Evolutionary conservation across 2,797 vertebrate genomes (phyloP), one percentile per base, ranked within the genome.

Genomic region (Knipowitschia caucasica): DNA sequence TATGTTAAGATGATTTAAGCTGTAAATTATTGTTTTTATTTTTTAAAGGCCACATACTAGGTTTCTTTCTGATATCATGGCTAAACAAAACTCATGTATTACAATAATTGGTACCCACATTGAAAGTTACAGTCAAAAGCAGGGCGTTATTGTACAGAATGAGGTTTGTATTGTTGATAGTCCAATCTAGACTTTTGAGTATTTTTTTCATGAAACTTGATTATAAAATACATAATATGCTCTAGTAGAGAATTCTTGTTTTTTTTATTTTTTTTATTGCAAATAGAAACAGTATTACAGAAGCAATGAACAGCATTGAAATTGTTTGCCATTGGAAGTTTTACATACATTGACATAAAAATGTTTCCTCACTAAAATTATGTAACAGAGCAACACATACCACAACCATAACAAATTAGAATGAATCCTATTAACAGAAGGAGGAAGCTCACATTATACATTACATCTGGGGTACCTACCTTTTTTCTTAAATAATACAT

Each of bases 11-110:
- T 44, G 42, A 7, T 44, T 25, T 42, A 12, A 42, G 39, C 39
- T 42, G 39, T 42, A 42, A 23, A 67, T 67, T 43, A 6, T n/a
- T 12, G 34, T 24, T 40, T 42, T 71, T 18, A 38, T 23, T 40
- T 40, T 40, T 1, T 21, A 11, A 20, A 12, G 4, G 12, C 10
- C 1, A 38, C 15, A 18, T 8, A 8, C 2, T 38, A 38, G 36
- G 17, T 39, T 14, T 24, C 14, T 24, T 2, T 7, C 12, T 3
- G 5, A 12, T 3, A n/a, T 11, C 40, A 24, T n/a, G 25, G 8
- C 7, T 25, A 39, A 39, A 39, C 9, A 38, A 10, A 18, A 21
- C n/a, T 39, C 9, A 12, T 39, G 1, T 21, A 12, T 10, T 39
- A 39, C 9, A 2, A 33, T 39, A 35, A 35, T 35, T 35, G 35